Conservation (phyloP, 35 echinoderm and acorn worm species). For the Ophioderma brevispina region DNA sequence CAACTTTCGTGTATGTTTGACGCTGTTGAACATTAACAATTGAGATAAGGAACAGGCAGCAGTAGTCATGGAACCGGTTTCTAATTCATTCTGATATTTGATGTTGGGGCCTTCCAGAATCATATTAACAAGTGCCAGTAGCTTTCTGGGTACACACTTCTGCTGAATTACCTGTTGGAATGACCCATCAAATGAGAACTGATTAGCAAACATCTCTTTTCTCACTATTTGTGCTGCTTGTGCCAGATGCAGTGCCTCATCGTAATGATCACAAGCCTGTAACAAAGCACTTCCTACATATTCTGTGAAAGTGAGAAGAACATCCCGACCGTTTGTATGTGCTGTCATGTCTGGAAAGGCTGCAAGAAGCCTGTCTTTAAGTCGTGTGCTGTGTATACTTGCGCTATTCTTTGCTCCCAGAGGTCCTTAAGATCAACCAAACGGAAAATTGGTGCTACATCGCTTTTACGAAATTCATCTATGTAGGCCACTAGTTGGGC, state of each 20-base stretch:
- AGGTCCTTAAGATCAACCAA: conserved; percentile 46
- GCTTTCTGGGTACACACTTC: conserved; percentile 39
- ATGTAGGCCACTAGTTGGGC: conserved; percentile 56
- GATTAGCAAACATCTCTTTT: conserved; percentile 35
- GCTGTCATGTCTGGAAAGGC: conserved; percentile 64
- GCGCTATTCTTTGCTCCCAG: conserved; percentile 26
- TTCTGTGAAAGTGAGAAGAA: conserved; percentile 46
- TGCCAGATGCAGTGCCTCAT: conserved; percentile 59
- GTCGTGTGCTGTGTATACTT: conserved; percentile 59
- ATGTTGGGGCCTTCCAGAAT: conserved; percentile 71
- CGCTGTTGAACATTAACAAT: conserved; percentile 59
- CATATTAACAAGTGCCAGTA: conserved; percentile 70
- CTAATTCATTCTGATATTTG: conserved; percentile 26
- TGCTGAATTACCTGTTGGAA: conserved; percentile 39
- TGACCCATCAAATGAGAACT: conserved; percentile 20
- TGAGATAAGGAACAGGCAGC: conserved; percentile 41
- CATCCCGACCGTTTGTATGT: conserved; percentile 48
- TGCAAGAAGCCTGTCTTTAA: conserved; percentile 66
- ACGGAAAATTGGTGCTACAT: conserved; percentile 43
- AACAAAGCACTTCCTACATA: conserved; percentile 48
- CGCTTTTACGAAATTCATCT: conserved; percentile 48
- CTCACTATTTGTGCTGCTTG: conserved; percentile 46
- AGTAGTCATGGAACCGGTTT: background rate
- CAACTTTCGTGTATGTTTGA: background rate
- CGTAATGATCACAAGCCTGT: conserved; percentile 50